Base-by-base conservation (phyloP, 2,797 vertebrate genomes). In the Varecia variegata region DNA sequence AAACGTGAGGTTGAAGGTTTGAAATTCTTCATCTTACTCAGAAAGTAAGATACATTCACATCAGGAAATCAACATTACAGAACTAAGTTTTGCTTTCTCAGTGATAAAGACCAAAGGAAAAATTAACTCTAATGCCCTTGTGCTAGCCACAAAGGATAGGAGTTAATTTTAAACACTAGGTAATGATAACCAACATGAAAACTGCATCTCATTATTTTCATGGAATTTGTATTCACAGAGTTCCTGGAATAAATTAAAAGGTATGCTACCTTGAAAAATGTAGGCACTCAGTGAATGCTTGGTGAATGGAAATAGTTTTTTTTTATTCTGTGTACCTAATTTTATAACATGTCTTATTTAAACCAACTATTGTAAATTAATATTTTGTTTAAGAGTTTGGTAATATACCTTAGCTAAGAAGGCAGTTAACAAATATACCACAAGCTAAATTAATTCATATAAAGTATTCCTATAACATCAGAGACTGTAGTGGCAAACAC, bases 211-310 rank as follows among this genome's bases (percentile, higher is more conserved):
- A 13, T 65, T 54, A 3, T 90, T 88, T 6, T 21, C 7, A 35
- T 76, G 38, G 45, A 94, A 52, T 88, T 95, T 91, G 1, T 84
- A 93, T 97, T 98, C 94, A 47, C 0, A 40, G 65, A 54, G 32
- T 85, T 88, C 47, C 38, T 92, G 90, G 88, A 97, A 97, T 96
- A 97, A 98, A 94, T 88, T 73, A 71, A 93, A 97, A 96, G 54
- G 23, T 88, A 30, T 80, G 35, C n/a, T 96, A 25, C 95, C 54
- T 91, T 73, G 35, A 95, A 95, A 89, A 96, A 50, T 92, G 17
- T 45, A 97, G 96, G 79, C 91, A 74, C 25, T 86, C 27, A 38
- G 25, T 90, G 47, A 4, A 35, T 87, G 35, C 15, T 40, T 80
- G n/a, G 23, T 74, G 17, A 77, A 80, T 96, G 91, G 32, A 84